A percentile compares a stretch with the other conserved stretches of the same genome.
phyloP scores from a whole-genome alignment of 2,888 invertebrate species.

The Pachydiplax longipennis region DNA sequence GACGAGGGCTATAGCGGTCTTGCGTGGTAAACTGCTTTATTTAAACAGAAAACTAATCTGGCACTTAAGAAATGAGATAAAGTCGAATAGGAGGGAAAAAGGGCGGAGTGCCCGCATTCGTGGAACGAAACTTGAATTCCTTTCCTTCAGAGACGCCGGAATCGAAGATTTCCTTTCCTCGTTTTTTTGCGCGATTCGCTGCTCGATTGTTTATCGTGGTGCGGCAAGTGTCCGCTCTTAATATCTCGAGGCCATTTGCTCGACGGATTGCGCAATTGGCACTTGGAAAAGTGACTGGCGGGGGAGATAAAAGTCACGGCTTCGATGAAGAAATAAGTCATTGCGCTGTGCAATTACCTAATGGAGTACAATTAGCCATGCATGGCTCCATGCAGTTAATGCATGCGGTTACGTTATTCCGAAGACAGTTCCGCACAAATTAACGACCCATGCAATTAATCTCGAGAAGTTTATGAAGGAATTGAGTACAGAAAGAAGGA shows the following conservation, averaged over 20 bases:
- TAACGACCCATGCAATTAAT: too few species aligned
- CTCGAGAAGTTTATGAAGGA: too few species aligned
- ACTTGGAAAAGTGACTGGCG: neutral
- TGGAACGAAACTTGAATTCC: neutral
- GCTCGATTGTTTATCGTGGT: neutral
- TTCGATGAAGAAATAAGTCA: neutral
- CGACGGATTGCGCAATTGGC: neutral
- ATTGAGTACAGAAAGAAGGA: too few species aligned
- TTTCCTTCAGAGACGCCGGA: neutral
- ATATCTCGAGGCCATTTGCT: neutral
- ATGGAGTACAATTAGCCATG: too few species aligned
- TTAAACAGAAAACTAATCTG: neutral
- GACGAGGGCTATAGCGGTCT: neutral
- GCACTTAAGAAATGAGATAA: neutral
- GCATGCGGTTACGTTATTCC: too few species aligned
- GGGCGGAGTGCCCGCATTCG: neutral
- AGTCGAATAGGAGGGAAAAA: neutral
- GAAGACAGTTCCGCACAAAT: too few species aligned
- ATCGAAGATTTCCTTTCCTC: neutral
- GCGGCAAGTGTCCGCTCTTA: neutral
- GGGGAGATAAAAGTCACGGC: neutral
- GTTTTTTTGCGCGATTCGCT: neutral
- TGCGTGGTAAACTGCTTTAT: neutral
- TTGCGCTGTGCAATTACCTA: too few species aligned
- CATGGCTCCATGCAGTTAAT: too few species aligned